These are phyloP conservation scores for Rhingia campestris DNA, from an alignment of 2,888 invertebrate genomes.

Conservation along the genomic window DNA sequence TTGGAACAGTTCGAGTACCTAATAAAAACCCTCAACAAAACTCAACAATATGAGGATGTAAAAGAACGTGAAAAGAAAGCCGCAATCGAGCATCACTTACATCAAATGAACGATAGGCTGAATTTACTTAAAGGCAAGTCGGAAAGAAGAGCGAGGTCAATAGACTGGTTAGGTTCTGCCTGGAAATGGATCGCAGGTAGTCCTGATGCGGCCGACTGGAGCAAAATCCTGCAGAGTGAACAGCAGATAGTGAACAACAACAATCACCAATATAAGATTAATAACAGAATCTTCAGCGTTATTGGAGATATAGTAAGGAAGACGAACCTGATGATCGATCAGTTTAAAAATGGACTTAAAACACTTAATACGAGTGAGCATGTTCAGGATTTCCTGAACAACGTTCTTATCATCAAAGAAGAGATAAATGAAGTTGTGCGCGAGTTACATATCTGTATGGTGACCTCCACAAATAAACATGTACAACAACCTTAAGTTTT, in stretches of 20 bases:
- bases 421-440: constrained; percentile 45
- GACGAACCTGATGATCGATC: too few relatives aligned
- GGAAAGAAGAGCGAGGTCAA: too few relatives aligned
- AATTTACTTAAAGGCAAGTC: too few relatives aligned
- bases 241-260: too few relatives aligned
- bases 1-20: constrained; percentile 1
- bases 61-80: constrained; percentile 4
- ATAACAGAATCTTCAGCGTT: too few relatives aligned
- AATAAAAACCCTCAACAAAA: neutral
- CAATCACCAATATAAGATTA: too few relatives aligned
- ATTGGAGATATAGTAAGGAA: too few relatives aligned
- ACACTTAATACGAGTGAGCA: constrained; percentile 8
- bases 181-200: constrained; percentile 62
- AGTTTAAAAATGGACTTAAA: constrained; percentile 8
- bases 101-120: constrained; percentile 23
- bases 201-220: constrained; percentile 35
- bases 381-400: constrained; percentile 17
- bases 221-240: too few relatives aligned
- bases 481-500: too few relatives aligned
- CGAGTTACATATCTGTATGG: too few relatives aligned
- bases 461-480: too few relatives aligned
- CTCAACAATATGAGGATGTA: neutral
- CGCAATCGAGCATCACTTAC: neutral
- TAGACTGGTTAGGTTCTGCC: too few relatives aligned
- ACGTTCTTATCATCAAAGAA: constrained; percentile 37